These are phyloP conservation scores for Willowsia nigromaculata DNA, from an alignment of 2,888 invertebrate genomes.

Conservation along the genomic window DNA sequence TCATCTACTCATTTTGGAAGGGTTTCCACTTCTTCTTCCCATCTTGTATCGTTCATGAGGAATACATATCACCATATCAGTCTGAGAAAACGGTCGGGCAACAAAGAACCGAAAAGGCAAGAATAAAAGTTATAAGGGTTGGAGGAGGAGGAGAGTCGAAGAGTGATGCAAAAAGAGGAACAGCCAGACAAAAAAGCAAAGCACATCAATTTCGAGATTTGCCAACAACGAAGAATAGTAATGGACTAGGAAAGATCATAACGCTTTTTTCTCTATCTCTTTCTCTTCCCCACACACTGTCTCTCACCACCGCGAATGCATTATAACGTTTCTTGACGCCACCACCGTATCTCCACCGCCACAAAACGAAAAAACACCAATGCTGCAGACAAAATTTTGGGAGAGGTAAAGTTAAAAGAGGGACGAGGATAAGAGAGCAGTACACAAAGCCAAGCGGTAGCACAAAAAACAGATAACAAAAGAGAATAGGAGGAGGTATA, in stretches of 20 bases:
- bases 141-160: not conserved
- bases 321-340: slow-evolving; percentile 8
- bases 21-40: slow-evolving; percentile 22
- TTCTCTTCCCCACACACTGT: not conserved
- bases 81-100: not conserved
- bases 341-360: slow-evolving; percentile 15
- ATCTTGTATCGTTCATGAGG: not conserved
- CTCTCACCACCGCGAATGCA: slow-evolving; percentile 17
- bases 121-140: slow-evolving; percentile 31
- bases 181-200: slow-evolving; percentile 17
- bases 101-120: no score
- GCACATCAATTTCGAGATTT: slow-evolving; percentile 37
- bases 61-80: not conserved
- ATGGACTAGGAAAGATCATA: slow-evolving; percentile 51
- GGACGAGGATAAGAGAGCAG: not conserved
- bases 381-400: not conserved
- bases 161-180: not conserved
- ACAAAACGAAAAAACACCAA: not conserved
- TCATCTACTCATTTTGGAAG: slow-evolving; percentile 36
- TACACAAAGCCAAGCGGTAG: not conserved
- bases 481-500: not conserved
- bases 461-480: not conserved
- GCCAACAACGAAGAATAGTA: slow-evolving; percentile 47
- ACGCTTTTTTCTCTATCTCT: slow-evolving; percentile 39
- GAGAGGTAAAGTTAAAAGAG: slow-evolving; percentile 1